A percentile compares a stretch with the other conserved stretches of the same genome.
These are phyloP conservation scores for Cosmorhoe ocellata DNA, from an alignment of 2,888 invertebrate species.

Conservation along the genomic window DNA sequence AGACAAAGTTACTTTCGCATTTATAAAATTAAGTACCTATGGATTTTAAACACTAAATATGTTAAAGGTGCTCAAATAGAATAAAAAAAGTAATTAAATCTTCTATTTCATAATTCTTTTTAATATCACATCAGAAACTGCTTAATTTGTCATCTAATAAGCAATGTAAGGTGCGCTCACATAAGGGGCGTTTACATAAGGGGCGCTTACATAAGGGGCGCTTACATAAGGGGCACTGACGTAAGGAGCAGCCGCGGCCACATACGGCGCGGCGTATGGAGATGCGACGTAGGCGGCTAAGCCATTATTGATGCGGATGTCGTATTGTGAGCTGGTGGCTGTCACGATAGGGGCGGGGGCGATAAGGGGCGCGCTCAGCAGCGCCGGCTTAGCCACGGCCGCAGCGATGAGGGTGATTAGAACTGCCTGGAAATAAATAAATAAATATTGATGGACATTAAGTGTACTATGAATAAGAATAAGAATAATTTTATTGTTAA, in stretches of 20 bases:
- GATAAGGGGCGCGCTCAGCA: slow-evolving; percentile 10
- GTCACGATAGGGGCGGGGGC: slow-evolving; percentile 12
- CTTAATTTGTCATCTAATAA: neutral
- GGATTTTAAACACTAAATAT: too few relatives aligned
- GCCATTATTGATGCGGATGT: slow-evolving; percentile 22
- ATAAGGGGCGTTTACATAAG: too few relatives aligned
- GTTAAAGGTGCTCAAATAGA: too few relatives aligned
- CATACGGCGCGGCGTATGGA: slow-evolving; percentile 8
- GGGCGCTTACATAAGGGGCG: neutral
- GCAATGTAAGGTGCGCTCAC: too few relatives aligned
- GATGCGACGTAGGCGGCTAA: slow-evolving; percentile 7
- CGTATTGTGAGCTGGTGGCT: slow-evolving; percentile 26
- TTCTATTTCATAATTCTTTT: too few relatives aligned
- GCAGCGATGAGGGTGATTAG: slow-evolving; percentile 7
- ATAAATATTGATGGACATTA: too few relatives aligned
- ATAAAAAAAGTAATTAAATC: too few relatives aligned
- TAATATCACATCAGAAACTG: neutral
- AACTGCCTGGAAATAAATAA: slow-evolving; percentile 4
- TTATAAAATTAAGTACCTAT: too few relatives aligned
- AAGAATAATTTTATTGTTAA: too few relatives aligned
- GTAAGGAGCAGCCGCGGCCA: slow-evolving; percentile 1
- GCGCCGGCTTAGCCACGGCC: slow-evolving; percentile 10
- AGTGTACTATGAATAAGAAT: too few relatives aligned
- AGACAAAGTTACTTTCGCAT: too few relatives aligned
- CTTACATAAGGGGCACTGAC: neutral